phyloP scores from a whole-genome alignment of 2,888 invertebrate species.

The Ctena decussata region DNA sequence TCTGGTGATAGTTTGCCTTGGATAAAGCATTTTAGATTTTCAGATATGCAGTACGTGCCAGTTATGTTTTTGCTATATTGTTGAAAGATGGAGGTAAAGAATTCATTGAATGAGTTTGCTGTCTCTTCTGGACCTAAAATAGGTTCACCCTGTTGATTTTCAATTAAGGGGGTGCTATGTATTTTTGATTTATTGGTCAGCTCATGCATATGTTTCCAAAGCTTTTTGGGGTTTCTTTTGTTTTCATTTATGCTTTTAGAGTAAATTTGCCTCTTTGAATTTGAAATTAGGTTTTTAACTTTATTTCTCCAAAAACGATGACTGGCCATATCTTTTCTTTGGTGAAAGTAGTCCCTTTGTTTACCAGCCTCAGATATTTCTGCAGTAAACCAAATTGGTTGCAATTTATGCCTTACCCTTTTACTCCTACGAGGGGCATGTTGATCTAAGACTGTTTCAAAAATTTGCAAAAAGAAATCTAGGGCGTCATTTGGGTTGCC shows the following conservation, averaged over 20 bases:
- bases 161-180: not conserved
- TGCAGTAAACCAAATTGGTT: slow-evolving; percentile 1
- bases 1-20: not conserved
- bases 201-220: not conserved
- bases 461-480: slow-evolving; percentile 16
- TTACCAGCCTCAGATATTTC: not conserved
- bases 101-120: not conserved
- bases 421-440: slow-evolving; percentile 5
- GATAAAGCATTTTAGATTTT: not conserved
- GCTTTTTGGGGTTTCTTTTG: not conserved
- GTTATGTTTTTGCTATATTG: not conserved
- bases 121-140: not conserved
- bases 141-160: not conserved
- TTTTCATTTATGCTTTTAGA: no score
- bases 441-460: not conserved
- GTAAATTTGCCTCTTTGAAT: not conserved
- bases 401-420: slow-evolving; percentile 9
- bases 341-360: not conserved
- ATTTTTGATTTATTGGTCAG: not conserved
- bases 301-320: not conserved
- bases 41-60: not conserved
- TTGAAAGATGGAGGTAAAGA: not conserved
- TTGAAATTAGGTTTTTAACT: not conserved
- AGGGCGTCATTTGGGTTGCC: slow-evolving; percentile 27
- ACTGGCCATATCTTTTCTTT: not conserved